A percentile compares a stretch with the other conserved stretches of the same genome.
phyloP scores from a whole-genome alignment of 2,797 vertebrate species.

The Oreochromis mossambicus region DNA sequence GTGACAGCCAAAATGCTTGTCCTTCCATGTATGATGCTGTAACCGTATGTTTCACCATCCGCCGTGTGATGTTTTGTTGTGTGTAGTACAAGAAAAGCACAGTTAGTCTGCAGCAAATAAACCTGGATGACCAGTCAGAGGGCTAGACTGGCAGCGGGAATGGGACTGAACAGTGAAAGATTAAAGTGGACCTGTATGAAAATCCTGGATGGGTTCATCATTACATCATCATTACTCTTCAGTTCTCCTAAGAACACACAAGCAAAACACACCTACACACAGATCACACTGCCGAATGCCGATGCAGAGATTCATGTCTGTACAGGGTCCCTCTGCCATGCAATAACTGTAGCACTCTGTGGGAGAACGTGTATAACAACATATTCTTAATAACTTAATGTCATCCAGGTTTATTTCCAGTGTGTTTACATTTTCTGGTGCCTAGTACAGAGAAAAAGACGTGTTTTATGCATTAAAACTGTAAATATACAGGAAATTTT shows the following conservation, averaged over 20 bases:
- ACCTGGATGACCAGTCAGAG: constrained; percentile 79
- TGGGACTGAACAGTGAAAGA: background rate
- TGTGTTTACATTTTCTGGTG: constrained; percentile 98
- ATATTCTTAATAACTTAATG: constrained; percentile 14
- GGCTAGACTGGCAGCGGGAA: background rate
- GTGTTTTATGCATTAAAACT: constrained; percentile 88
- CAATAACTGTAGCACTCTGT: constrained; percentile 35
- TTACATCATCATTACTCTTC: background rate
- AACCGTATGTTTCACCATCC: constrained; percentile 18
- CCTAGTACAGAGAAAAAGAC: constrained; percentile 83
- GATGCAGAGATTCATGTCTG: constrained; percentile 30
- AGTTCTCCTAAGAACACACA: background rate
- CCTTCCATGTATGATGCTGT: background rate
- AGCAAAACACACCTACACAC: background rate
- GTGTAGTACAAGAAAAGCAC: constrained; percentile 82
- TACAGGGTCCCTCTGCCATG: constrained; percentile 36
- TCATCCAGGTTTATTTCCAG: constrained; percentile 90
- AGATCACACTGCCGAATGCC: constrained; percentile 19
- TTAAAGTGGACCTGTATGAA: constrained; percentile 36
- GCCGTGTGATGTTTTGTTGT: constrained; percentile 82
- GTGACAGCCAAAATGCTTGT: background rate
- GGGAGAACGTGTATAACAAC: background rate
- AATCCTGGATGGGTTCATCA: constrained; percentile 35
- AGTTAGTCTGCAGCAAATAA: constrained; percentile 81
- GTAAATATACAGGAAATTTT: constrained; percentile 75